Evolutionary conservation across 2,888 invertebrate species (phyloP).

Genomic region (Tetheella fluctuosa): DNA sequence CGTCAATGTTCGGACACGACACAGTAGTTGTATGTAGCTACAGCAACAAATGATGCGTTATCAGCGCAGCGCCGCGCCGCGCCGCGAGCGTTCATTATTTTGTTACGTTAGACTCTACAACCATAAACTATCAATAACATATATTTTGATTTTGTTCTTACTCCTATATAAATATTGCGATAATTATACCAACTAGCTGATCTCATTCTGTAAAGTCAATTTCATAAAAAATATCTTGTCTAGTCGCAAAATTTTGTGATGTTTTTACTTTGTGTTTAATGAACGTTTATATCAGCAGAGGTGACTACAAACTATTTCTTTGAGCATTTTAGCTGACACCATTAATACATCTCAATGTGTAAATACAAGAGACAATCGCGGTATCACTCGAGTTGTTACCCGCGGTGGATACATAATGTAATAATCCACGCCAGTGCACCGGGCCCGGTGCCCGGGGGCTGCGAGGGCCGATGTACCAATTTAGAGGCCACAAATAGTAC

Average conservation of each 20-base stretch:
- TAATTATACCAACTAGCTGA: no score
- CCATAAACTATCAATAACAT: no score
- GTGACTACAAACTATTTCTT: no score
- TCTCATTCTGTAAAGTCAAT: no score
- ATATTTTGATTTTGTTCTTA: no score
- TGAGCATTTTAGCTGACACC: neutral
- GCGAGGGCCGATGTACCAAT: neutral
- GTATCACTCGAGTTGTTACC: neutral
- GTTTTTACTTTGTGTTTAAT: no score
- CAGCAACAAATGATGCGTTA: neutral
- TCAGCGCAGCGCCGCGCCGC: neutral
- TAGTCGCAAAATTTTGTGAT: no score
- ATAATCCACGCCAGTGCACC: neutral
- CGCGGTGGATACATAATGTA: neutral
- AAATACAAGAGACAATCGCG: neutral
- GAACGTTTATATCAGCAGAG: no score
- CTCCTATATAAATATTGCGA: no score
- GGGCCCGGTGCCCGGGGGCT: neutral
- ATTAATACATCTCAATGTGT: neutral
- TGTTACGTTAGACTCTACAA: no score
- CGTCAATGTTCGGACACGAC: neutral
- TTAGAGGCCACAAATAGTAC: neutral
- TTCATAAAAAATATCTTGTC: no score
- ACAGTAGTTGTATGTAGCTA: neutral
- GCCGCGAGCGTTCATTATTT: neutral